Percentiles rank a stretch among this genome's conserved stretches.
phyloP scores from a whole-genome alignment of 2,113 vertebrate species.

The Mungos mungo region DNA sequence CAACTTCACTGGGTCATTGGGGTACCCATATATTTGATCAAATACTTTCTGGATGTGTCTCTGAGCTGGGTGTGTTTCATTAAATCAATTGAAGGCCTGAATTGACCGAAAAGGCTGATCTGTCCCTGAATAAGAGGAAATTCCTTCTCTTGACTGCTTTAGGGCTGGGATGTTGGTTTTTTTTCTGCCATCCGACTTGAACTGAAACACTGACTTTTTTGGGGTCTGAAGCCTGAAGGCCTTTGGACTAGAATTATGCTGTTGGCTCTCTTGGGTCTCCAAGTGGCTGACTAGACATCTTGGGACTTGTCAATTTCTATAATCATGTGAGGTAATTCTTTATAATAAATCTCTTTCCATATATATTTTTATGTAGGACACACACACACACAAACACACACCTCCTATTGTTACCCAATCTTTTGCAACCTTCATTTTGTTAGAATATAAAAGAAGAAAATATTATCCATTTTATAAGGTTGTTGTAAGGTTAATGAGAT shows the following conservation, averaged over 20 bases:
- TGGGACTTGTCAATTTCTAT: background rate
- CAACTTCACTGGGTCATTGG: background rate
- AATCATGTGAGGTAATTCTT: background rate
- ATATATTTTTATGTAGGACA: background rate
- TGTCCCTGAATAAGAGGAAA: background rate
- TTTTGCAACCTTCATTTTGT: slow-evolving; percentile 3
- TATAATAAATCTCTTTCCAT: background rate
- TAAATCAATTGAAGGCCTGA: background rate
- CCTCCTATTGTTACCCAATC: background rate
- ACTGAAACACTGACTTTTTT: background rate
- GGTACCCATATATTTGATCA: background rate
- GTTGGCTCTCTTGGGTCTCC: background rate
- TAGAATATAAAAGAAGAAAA: background rate
- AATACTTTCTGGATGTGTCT: background rate
- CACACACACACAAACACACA: no score
- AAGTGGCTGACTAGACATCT: background rate
- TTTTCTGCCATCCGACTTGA: background rate
- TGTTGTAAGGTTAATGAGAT: background rate
- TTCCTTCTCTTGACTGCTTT: background rate
- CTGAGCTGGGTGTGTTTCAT: background rate
- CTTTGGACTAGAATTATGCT: background rate
- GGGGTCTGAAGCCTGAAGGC: background rate
- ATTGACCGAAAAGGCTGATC: background rate
- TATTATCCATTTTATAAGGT: background rate
- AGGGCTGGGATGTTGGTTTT: background rate